Evolutionary conservation across 2,888 invertebrate genomes (phyloP), one percentile per base, ranked within the genome.

Genomic region (Drosophila mimetica): DNA sequence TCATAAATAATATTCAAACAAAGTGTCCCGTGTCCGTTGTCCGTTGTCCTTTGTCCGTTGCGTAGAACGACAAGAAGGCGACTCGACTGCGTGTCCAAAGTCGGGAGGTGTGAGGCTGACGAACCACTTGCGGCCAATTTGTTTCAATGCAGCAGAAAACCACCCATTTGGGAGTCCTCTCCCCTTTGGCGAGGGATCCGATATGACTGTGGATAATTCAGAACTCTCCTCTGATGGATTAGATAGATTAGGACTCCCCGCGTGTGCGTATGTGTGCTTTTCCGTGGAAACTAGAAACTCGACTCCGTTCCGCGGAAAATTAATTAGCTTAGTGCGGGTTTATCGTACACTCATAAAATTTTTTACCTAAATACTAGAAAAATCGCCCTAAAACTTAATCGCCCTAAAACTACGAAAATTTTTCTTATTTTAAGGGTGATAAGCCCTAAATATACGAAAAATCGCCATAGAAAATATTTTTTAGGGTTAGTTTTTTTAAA

Each of bases 1-100:
- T 74, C 80, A 80, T 86, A 80, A 80, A 86, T 80, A 80, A 80
- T 76, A 80, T 79, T 83, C 77, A 80, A 80, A 80, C 84, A 79
- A 80, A 80, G 80, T 80, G 84, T 83, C 79, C 74, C 60, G 63
- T 80, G 41, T 34, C 67, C 58, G 13, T 1, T 66, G 36, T 18
- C 39, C 51, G 11, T 1, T 18, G 41, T 16, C 64, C 41, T 1
- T 8, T 32, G 32, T 30, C 46, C 47, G 18, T 18, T 73, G 85
- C 76, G 75, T 57, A 47, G 47, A 76, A 57, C 76, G 86, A 74
- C 76, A 70, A 64, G 57, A 50, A 61, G 71, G 18, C 46, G 16
- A 30, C 8, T 42, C 18, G 22, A 25, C 47, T 44, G 53, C 41
- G 41, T 47, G 42, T 25, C 22, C 28, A 32, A 36, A 47, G 11